Evolutionary conservation across 35 echinoderm and acorn worm species (phyloP).

Genomic region (Heliocidaris tuberculata): DNA sequence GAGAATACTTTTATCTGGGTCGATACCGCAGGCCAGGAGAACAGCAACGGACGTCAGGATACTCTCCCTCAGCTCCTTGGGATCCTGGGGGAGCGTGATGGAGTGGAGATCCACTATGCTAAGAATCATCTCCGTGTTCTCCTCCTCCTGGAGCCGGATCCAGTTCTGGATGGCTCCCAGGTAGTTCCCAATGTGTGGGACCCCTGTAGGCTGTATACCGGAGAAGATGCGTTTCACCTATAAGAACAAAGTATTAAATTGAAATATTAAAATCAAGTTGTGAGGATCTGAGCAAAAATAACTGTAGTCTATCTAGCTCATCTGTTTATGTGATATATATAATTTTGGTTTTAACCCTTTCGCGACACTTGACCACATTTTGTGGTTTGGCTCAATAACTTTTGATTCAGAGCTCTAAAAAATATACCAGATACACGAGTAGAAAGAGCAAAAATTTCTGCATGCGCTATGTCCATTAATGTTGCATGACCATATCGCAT

Average conservation of each 20-base stretch:
- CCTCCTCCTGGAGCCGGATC: conserved; percentile 78
- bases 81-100: conserved; percentile 92
- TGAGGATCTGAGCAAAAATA: no score
- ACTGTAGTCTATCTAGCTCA: no score
- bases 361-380: no score
- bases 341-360: no score
- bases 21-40: conserved; percentile 83
- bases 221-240: conserved; percentile 73
- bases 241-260: not conserved
- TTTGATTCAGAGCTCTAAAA: no score
- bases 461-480: no score
- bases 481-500: no score
- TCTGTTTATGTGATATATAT: no score
- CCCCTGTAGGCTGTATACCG: conserved; percentile 95
- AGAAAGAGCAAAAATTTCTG: no score
- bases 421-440: no score
- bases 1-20: conserved; percentile 79
- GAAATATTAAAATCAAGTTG: not conserved
- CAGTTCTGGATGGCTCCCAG: conserved; percentile 89
- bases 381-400: no score
- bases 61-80: conserved; percentile 62
- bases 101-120: conserved; percentile 94
- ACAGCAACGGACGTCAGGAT: conserved; percentile 71
- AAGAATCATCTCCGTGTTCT: conserved; percentile 55
- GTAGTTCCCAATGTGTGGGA: conserved; percentile 94